A percentile compares a stretch with the other conserved stretches of the same genome.
phyloP scores from a whole-genome alignment of 2,888 invertebrate species.

The Lypha dubia region DNA sequence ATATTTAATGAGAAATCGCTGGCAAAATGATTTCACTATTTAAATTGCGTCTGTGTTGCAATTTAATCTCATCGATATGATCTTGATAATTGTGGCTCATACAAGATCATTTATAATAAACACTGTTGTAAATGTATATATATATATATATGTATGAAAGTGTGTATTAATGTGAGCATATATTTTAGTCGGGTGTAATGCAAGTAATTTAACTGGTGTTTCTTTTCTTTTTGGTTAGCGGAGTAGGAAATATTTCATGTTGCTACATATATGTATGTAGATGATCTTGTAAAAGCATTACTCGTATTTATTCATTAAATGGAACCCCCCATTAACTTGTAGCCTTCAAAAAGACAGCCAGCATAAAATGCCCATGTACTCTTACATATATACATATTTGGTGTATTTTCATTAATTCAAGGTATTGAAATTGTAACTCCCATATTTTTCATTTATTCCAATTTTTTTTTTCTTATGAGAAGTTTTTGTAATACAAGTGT shows the following conservation, averaged over 20 bases:
- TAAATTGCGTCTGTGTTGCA: conserved; percentile 29
- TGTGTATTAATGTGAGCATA: not conserved
- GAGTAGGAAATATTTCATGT: conserved; percentile 12
- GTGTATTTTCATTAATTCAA: not conserved
- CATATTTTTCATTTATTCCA: not conserved
- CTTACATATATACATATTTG: too few relatives aligned
- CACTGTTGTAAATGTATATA: not conserved
- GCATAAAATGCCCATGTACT: not conserved
- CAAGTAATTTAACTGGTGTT: not conserved
- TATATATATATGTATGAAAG: not conserved
- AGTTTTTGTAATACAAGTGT: too few relatives aligned
- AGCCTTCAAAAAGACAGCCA: not conserved
- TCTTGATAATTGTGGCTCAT: conserved; percentile 43
- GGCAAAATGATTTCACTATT: conserved; percentile 31
- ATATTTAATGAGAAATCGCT: conserved; percentile 11
- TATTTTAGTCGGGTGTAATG: conserved; percentile 2
- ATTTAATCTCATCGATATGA: conserved; percentile 46
- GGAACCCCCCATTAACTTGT: conserved; percentile 41
- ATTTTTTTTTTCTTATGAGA: too few relatives aligned
- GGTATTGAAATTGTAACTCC: not conserved
- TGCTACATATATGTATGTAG: not conserved
- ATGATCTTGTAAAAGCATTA: conserved; percentile 5
- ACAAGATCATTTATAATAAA: conserved; percentile 25
- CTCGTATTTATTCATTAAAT: not conserved
- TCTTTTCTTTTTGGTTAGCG: too few relatives aligned